A percentile compares a stretch with the other conserved stretches of the same genome.
phyloP scores from a whole-genome alignment of 2,888 invertebrate genomes.

The Protophormia terraenovae region DNA sequence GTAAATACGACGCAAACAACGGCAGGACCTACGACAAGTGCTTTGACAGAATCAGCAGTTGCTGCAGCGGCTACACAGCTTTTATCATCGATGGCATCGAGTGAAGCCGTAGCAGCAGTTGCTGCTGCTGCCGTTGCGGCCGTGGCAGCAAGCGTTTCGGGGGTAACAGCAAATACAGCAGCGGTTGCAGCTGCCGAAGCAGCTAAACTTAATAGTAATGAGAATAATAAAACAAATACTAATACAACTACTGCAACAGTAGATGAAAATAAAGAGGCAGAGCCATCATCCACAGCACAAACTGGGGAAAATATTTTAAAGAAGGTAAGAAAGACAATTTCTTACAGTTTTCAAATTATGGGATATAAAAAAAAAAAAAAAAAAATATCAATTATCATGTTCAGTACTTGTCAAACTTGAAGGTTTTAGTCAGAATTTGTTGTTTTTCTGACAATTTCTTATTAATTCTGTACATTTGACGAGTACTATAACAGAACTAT shows the following conservation, averaged over 20 bases:
- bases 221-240: constrained; percentile 66
- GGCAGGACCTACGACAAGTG: constrained; percentile 65
- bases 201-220: constrained; percentile 61
- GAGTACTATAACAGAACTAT: too few species aligned
- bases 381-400: too few species aligned
- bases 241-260: constrained; percentile 57
- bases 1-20: constrained; percentile 72
- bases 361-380: too few species aligned
- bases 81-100: constrained; percentile 76
- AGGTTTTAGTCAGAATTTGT: too few species aligned
- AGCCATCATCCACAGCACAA: constrained; percentile 62
- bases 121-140: constrained; percentile 76
- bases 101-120: constrained; percentile 78
- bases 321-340: constrained; percentile 70
- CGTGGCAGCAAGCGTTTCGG: constrained; percentile 70
- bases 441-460: too few species aligned
- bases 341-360: too few species aligned
- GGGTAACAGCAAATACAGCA: constrained; percentile 66
- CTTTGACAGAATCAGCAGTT: constrained; percentile 74
- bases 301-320: constrained; percentile 70
- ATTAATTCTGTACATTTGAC: too few species aligned
- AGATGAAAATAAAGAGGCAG: constrained; percentile 63
- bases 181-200: constrained; percentile 60
- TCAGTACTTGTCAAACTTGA: too few species aligned
- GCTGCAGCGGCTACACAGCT: constrained; percentile 80